These are phyloP conservation scores for Strix aluco DNA, from an alignment of 2,113 vertebrate species.

Conservation along the genomic window DNA sequence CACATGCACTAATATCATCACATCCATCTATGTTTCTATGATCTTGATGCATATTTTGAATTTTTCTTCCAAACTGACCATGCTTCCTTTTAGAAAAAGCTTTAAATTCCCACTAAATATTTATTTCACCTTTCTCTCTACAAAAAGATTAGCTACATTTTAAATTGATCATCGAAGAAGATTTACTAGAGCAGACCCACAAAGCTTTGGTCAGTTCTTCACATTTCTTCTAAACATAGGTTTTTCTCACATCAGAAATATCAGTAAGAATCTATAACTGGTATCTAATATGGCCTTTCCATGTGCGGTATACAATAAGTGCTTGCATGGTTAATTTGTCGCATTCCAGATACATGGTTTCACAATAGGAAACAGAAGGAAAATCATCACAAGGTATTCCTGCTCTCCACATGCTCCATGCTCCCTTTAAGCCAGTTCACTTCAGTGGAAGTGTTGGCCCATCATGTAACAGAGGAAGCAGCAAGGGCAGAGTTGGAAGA, in stretches of 20 bases:
- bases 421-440: not conserved
- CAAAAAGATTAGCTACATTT: not conserved
- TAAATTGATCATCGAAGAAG: not conserved
- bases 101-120: not conserved
- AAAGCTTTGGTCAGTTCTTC: not conserved
- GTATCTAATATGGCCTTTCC: not conserved
- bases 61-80: not conserved
- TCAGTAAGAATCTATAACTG: not conserved
- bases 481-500: not conserved
- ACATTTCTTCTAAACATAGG: not conserved
- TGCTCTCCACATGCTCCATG: not conserved
- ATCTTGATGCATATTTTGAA: not conserved
- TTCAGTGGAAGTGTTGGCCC: not conserved
- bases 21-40: not conserved
- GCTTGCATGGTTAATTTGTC: not conserved
- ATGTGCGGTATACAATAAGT: not conserved
- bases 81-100: not conserved
- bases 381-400: not conserved
- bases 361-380: not conserved
- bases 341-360: not conserved
- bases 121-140: not conserved
- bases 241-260: not conserved
- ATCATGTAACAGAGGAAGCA: not conserved
- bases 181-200: not conserved
- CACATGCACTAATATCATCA: not conserved